Percentiles rank a stretch among this genome's conserved stretches.
These are phyloP conservation scores for Euphysa ruthae DNA, from an alignment of 30 jellyfish, hydroid and myxozoan species.

Conservation along the genomic window DNA sequence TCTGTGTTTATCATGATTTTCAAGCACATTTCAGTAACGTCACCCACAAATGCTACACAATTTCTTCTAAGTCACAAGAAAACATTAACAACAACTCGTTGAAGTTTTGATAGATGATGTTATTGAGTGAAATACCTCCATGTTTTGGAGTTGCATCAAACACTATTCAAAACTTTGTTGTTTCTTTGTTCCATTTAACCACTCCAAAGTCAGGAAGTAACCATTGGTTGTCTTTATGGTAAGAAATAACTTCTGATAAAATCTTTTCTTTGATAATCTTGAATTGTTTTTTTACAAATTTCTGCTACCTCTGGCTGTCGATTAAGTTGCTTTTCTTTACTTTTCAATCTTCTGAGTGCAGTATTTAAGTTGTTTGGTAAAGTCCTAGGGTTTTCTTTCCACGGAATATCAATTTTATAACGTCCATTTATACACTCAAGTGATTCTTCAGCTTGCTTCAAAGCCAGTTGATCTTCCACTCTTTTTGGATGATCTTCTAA, in stretches of 20 bases:
- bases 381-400: constrained; percentile 1
- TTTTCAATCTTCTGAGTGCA: neutral
- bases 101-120: no score
- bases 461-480: no score
- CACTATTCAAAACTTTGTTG: neutral
- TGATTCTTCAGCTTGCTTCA: neutral
- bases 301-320: neutral
- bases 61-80: no score
- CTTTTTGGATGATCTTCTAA: no score
- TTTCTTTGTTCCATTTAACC: neutral
- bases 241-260: neutral
- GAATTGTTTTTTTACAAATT: no score
- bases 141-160: neutral
- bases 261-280: no score
- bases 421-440: neutral
- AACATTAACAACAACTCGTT: no score
- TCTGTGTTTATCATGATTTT: no score
- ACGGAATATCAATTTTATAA: constrained; percentile 9
- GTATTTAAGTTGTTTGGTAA: neutral
- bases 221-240: neutral
- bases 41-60: no score
- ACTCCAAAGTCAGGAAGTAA: constrained; percentile 1
- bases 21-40: no score
- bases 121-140: no score
- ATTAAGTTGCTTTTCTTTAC: neutral